Conservation (phyloP, 2,113 vertebrate species). For the Bubo blakistoni region DNA sequence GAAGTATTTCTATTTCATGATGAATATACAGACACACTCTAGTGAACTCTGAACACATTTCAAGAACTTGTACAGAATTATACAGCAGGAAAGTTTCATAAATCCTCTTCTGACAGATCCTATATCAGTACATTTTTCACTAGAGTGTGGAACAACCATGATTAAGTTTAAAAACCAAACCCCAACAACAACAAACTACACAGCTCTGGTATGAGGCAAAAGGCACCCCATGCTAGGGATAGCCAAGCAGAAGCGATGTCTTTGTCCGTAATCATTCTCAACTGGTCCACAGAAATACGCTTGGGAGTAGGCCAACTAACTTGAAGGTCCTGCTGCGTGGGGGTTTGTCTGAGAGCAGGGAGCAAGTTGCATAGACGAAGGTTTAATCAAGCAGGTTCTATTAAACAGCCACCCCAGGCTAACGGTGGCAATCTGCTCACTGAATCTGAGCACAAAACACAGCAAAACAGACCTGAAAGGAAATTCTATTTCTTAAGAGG, state of each 20-base stretch:
- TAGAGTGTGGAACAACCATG: rapidly evolving
- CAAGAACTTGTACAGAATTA: not conserved
- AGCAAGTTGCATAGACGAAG: not conserved
- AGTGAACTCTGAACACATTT: not conserved
- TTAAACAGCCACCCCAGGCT: not conserved
- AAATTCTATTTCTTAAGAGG: not conserved
- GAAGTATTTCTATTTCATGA: not conserved
- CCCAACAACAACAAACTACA: not conserved
- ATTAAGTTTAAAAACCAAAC: not conserved
- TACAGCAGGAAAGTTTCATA: not conserved
- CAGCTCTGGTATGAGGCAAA: not conserved
- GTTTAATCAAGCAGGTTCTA: not conserved
- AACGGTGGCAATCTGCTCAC: not conserved
- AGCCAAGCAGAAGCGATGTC: not conserved
- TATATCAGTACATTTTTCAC: not conserved
- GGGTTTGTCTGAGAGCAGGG: not conserved
- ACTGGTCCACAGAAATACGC: not conserved
- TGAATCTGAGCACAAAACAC: rapidly evolving
- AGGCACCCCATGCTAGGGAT: not conserved
- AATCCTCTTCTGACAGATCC: not conserved
- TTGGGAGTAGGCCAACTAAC: not conserved
- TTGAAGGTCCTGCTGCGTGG: not conserved
- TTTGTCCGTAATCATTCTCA: not conserved
- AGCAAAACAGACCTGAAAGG: not conserved
- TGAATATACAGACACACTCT: not conserved